These are phyloP conservation scores for Aythya fuligula DNA, from an alignment of 2,797 vertebrate species.

Conservation along the genomic window DNA sequence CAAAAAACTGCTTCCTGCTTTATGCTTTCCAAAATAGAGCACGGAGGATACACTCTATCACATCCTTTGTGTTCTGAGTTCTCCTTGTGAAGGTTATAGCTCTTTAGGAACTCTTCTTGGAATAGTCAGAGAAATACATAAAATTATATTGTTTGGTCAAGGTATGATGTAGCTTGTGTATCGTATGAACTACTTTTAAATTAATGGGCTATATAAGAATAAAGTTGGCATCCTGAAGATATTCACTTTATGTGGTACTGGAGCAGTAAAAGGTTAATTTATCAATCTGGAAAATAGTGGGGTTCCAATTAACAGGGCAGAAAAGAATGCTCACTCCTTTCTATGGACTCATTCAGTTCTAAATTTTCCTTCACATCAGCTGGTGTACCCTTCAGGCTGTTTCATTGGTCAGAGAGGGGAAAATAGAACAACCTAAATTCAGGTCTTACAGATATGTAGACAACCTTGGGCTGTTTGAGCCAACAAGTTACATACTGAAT, in stretches of 20 bases:
- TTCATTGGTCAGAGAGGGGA: not conserved
- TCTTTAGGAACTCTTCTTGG: not conserved
- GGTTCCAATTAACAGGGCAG: not conserved
- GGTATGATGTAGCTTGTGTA: not conserved
- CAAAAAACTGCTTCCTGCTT: not conserved
- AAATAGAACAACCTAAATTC: accelerated
- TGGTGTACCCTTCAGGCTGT: not conserved
- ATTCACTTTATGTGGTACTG: not conserved
- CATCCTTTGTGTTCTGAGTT: not conserved
- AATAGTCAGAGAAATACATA: not conserved
- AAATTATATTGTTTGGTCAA: not conserved
- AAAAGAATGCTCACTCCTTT: not conserved
- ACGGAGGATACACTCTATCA: not conserved
- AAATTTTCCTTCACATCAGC: not conserved
- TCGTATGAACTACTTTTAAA: not conserved
- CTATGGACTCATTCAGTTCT: not conserved
- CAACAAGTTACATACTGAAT: not conserved
- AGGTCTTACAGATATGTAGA: not conserved
- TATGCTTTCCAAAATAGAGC: not conserved
- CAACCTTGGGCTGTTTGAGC: not conserved
- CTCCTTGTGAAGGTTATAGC: not conserved
- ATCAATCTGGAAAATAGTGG: not conserved
- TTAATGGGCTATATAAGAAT: not conserved
- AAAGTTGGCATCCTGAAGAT: not conserved
- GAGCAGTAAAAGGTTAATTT: not conserved